Evolutionary conservation across 2,888 invertebrate genomes (phyloP), one percentile per base, ranked within the genome.

Genomic region (Drosophila koepferae): DNA sequence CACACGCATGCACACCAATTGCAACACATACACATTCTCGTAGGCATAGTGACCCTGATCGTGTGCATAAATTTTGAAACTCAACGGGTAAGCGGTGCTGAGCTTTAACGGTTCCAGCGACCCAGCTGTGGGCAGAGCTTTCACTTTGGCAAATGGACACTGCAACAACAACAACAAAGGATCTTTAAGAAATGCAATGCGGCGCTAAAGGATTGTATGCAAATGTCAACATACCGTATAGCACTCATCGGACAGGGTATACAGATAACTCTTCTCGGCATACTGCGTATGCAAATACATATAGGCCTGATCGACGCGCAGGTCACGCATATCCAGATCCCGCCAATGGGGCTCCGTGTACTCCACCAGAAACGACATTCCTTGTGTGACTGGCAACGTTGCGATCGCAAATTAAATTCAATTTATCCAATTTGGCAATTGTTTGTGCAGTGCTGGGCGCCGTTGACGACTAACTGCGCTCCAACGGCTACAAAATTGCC

Each of bases 211-310:
- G 28, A 18, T n/a, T 54, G 36, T 16, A 2, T 48, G 41, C 20
- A 40, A n/a, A 1, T n/a, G 1, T 56, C 16, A 18, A 44, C 94
- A 94, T 92, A 96, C 97, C 92, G 94, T 94, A 89, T 95, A 94
- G 88, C 97, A 97, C 85, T 96, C 96, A 63, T 95, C 95, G 20
- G 96, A 96, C 1, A 96, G 94, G 28, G 94, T 94, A 88, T 96
- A 96, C 6, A 96, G 93, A 88, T 94, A 95, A 14, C 94, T 93
- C 31, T 38, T 91, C 8, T 91, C 61, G 75, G 80, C 79, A 58
- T 87, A 83, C n/a, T 78, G 80, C 18, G 91, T 93, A 18, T 87
- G 91, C 40, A 94, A 93, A 66, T 93, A 93, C 82, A 94, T 92
- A 83, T 95, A 96, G 0, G 96, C 96, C 92, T 96, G 93, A 87